phyloP scores from a whole-genome alignment of 2,888 invertebrate species.

The Cistogaster globosa region DNA sequence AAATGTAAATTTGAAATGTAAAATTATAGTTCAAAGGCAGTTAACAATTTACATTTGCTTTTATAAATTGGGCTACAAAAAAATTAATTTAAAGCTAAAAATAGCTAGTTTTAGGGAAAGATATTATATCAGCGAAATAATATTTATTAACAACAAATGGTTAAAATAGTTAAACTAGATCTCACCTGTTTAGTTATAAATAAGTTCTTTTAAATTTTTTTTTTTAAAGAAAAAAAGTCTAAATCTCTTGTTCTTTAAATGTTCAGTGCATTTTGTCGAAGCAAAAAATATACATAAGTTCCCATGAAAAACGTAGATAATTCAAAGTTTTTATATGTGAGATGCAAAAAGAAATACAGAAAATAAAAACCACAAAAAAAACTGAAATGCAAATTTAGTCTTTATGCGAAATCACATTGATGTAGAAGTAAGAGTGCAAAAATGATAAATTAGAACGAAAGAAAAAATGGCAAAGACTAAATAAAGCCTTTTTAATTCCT shows the following conservation, averaged over 20 bases:
- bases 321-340: conserved; percentile 8
- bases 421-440: not conserved
- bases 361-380: conserved; percentile 32
- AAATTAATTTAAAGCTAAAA: not conserved
- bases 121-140: not conserved
- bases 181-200: too few species aligned
- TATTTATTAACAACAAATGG: too few species aligned
- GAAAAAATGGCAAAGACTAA: conserved; percentile 3
- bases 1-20: too few species aligned
- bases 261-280: conserved; percentile 30
- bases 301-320: conserved; percentile 28
- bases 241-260: not conserved
- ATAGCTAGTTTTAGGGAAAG: too few species aligned
- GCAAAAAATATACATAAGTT: not conserved
- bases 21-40: too few species aligned
- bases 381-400: conserved; percentile 52
- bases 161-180: too few species aligned
- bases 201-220: too few species aligned
- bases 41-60: not conserved
- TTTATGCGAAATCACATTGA: conserved; percentile 30
- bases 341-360: not conserved
- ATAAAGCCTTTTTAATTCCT: conserved; percentile 23
- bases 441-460: not conserved
- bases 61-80: conserved; percentile 5
- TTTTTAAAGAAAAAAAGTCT: too few species aligned